phyloP scores from a whole-genome alignment of 1,140 invertebrate genomes.

The Ostrea edulis region DNA sequence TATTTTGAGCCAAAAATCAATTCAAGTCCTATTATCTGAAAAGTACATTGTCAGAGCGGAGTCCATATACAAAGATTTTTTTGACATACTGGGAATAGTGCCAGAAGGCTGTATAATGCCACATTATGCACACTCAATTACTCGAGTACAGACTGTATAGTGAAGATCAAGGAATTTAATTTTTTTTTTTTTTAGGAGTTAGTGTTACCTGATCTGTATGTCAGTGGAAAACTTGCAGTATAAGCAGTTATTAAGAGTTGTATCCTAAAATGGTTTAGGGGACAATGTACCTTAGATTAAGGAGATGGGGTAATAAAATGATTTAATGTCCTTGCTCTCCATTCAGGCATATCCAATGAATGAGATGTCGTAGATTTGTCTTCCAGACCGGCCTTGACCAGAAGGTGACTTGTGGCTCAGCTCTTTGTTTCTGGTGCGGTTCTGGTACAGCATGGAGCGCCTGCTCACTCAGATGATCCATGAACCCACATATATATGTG shows the following conservation, averaged over 20 bases:
- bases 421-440: background rate
- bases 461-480: background rate
- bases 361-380: slow-evolving; percentile 22
- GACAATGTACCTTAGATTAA: background rate
- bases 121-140: slow-evolving; percentile 8
- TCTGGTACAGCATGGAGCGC: background rate
- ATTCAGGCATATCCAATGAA: background rate
- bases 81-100: background rate
- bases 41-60: background rate
- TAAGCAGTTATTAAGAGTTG: background rate
- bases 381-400: slow-evolving; percentile 12
- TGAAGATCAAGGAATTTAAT: background rate
- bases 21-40: background rate
- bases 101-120: background rate
- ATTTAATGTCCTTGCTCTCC: background rate
- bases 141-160: background rate
- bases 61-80: background rate
- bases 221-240: background rate
- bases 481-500: background rate
- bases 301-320: background rate
- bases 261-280: background rate
- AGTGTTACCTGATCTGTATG: background rate
- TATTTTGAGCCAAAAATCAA: background rate
- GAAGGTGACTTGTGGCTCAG: background rate
- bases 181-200: background rate